These are phyloP conservation scores for Rhorus exstirpatorius DNA, from an alignment of 2,888 invertebrate species.

Conservation along the genomic window DNA sequence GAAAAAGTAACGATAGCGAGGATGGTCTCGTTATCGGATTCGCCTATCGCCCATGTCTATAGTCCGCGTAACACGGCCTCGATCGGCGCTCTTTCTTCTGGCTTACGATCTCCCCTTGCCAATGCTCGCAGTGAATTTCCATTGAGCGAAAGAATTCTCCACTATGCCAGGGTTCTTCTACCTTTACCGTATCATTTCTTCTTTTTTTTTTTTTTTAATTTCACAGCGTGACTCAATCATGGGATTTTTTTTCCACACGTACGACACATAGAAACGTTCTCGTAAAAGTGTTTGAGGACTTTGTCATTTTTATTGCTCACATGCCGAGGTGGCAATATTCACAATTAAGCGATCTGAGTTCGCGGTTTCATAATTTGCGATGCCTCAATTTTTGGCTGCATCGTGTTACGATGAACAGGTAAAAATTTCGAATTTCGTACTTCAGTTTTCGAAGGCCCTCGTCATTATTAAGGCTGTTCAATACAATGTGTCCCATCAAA, in stretches of 20 bases:
- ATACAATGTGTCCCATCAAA: too few species aligned
- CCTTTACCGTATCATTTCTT: slow-evolving; percentile 15
- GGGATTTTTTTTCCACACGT: slow-evolving; percentile 27
- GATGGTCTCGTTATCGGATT: slow-evolving; percentile 62
- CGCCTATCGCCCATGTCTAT: slow-evolving; percentile 17
- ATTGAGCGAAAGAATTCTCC: slow-evolving; percentile 13
- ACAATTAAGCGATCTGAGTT: slow-evolving; percentile 17
- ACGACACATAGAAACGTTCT: background rate
- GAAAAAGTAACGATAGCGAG: slow-evolving; percentile 40
- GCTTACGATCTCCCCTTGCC: slow-evolving; percentile 4
- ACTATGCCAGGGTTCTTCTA: slow-evolving; percentile 2
- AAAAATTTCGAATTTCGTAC: slow-evolving; percentile 14
- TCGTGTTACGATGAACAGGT: background rate
- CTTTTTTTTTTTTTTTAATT: background rate
- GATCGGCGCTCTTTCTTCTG: slow-evolving; percentile 24
- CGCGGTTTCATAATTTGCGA: background rate
- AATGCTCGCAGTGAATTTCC: slow-evolving; percentile 19
- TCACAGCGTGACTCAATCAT: slow-evolving; percentile 30
- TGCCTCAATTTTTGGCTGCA: slow-evolving; percentile 9
- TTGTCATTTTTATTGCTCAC: slow-evolving; percentile 4
- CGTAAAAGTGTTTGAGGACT: background rate
- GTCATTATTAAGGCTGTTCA: too few species aligned
- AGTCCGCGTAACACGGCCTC: background rate
- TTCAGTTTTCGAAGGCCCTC: background rate
- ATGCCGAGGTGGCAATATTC: slow-evolving; percentile 6